Conservation (phyloP, 2,113 vertebrate species). For the Chrysemys picta region DNA sequence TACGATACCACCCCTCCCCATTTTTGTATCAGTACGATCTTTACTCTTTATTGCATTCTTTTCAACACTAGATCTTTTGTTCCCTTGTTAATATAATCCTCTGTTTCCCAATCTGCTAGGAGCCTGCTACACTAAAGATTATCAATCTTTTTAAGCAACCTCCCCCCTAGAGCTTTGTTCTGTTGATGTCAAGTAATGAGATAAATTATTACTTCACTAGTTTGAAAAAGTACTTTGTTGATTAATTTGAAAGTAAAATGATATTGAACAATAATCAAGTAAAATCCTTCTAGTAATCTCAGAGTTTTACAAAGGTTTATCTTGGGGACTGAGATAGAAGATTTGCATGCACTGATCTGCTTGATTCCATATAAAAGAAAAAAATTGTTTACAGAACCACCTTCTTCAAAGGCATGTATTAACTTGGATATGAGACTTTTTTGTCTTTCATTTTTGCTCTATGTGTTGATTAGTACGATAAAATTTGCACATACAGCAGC, state of each 20-base stretch:
- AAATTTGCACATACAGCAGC: background rate
- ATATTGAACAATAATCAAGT: conserved; percentile 32
- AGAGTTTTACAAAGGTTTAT: conserved; percentile 41
- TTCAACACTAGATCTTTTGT: background rate
- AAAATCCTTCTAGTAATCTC: conserved; percentile 39
- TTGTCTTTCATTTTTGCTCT: background rate
- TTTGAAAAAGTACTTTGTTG: conserved; percentile 13
- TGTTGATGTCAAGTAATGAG: conserved; percentile 29
- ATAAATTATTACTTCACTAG: conserved; percentile 38
- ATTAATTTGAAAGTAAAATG: conserved; percentile 60
- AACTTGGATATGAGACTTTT: conserved; percentile 4
- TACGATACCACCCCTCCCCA: background rate
- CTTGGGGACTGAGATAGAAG: conserved; percentile 3
- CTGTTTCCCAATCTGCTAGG: background rate
- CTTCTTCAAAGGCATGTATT: conserved; percentile 14
- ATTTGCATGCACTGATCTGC: background rate
- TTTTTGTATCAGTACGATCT: background rate
- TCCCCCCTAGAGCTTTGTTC: conserved; percentile 11
- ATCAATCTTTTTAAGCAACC: background rate
- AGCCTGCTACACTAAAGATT: background rate
- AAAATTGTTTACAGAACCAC: background rate
- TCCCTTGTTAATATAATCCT: background rate
- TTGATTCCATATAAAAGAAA: conserved; percentile 1
- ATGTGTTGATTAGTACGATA: conserved; percentile 3
- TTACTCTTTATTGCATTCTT: background rate